Percentiles rank a stretch among this genome's conserved stretches.
phyloP scores from a whole-genome alignment of 2,888 invertebrate species.

The Trichopria drosophilae region DNA sequence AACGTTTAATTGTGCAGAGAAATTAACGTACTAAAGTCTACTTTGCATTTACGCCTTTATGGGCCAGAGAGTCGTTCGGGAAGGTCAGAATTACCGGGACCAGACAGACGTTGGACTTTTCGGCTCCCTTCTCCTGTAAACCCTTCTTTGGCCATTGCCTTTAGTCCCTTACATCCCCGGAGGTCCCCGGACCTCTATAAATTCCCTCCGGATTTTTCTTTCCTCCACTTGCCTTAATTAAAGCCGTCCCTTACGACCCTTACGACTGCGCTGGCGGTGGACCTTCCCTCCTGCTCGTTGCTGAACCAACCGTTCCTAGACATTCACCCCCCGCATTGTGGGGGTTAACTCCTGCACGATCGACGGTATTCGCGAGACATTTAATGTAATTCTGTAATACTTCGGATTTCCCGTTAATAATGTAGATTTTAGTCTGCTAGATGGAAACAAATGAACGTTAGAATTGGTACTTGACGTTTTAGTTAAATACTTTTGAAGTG shows the following conservation, averaged over 20 bases:
- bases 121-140: conserved; percentile 21
- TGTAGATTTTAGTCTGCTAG: no score
- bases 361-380: conserved; percentile 27
- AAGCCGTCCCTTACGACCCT: conserved; percentile 51
- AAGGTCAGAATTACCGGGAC: conserved; percentile 47
- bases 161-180: conserved; percentile 27
- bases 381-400: conserved; percentile 27
- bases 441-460: no score
- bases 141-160: conserved; percentile 25
- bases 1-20: conserved; percentile 45
- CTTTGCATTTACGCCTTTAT: conserved; percentile 50
- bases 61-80: conserved; percentile 41
- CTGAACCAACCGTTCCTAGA: conserved; percentile 23
- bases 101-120: conserved; percentile 18
- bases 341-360: conserved; percentile 19
- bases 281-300: conserved; percentile 37
- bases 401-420: conserved; percentile 23
- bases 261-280: no score
- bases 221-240: conserved; percentile 58
- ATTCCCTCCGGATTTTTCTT: conserved; percentile 57
- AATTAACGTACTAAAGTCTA: conserved; percentile 48
- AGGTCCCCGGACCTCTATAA: conserved; percentile 51
- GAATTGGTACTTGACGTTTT: no score
- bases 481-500: no score
- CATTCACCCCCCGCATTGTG: conserved; percentile 15